These are phyloP conservation scores for Phycodurus eques DNA, from an alignment of 2,113 vertebrate species.

Conservation along the genomic window DNA sequence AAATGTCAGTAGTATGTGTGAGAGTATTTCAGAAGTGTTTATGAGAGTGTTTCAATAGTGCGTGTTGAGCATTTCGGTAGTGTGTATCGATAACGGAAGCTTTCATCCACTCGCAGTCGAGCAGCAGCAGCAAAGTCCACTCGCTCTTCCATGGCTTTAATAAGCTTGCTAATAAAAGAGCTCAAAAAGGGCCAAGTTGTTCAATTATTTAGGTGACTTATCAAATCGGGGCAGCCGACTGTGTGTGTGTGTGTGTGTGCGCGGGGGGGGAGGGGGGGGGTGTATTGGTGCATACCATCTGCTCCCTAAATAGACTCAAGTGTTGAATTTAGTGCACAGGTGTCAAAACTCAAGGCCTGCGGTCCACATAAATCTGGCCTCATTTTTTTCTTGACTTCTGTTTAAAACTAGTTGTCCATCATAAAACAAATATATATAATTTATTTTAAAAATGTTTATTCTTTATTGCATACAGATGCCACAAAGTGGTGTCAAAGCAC, in stretches of 20 bases:
- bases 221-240: not conserved
- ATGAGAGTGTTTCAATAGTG: too few species aligned
- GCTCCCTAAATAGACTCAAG: not conserved
- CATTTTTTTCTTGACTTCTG: too few species aligned
- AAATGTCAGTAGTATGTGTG: too few species aligned
- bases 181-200: not conserved
- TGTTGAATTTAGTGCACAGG: not conserved
- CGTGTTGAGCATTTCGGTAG: too few species aligned
- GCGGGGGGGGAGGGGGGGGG: too few species aligned
- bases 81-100: too few species aligned
- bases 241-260: not conserved
- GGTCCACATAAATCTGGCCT: too few species aligned
- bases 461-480: too few species aligned
- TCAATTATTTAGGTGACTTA: constrained; percentile 45
- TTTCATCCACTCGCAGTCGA: not conserved
- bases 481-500: too few species aligned
- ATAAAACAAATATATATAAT: not conserved
- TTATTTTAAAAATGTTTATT: too few species aligned
- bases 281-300: not conserved
- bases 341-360: not conserved
- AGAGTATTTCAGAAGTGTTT: too few species aligned
- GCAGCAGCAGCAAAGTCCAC: not conserved
- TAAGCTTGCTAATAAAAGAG: constrained; percentile 16
- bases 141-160: not conserved
- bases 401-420: too few species aligned